These are phyloP conservation scores for Drosophila paranaensis DNA, from an alignment of 2,888 invertebrate genomes.

Conservation along the genomic window DNA sequence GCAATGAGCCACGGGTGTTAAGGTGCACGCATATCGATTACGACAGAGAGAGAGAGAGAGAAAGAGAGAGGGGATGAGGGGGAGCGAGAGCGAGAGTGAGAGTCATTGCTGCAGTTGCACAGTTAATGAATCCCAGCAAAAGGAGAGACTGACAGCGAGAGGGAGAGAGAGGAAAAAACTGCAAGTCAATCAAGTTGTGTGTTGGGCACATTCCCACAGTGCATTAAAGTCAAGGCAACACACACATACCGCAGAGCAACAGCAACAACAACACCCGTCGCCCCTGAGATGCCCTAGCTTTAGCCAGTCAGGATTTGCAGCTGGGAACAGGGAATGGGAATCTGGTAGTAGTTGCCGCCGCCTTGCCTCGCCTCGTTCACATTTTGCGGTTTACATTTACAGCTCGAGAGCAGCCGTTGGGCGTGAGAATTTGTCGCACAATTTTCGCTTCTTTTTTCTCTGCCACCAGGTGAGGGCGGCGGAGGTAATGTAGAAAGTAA, in stretches of 20 bases:
- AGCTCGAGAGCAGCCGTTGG: slow-evolving; percentile 26
- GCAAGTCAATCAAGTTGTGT: slow-evolving; percentile 72
- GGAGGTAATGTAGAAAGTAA: slow-evolving; percentile 32
- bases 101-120: slow-evolving; percentile 37
- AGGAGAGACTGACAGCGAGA: background rate
- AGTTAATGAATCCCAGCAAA: slow-evolving; percentile 64
- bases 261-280: background rate
- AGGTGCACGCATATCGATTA: slow-evolving; percentile 75
- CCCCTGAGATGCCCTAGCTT: slow-evolving; percentile 21
- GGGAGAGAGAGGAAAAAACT: slow-evolving; percentile 23
- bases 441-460: slow-evolving; percentile 5
- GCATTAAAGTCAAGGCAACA: slow-evolving; percentile 58
- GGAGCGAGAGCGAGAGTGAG: slow-evolving; percentile 18
- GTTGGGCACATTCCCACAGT: slow-evolving; percentile 74
- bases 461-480: slow-evolving; percentile 6
- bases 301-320: slow-evolving; percentile 45
- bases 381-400: slow-evolving; percentile 65
- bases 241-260: slow-evolving; percentile 5
- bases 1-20: slow-evolving; percentile 40
- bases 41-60: slow-evolving; percentile 19
- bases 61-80: slow-evolving; percentile 8
- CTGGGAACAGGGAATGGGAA: slow-evolving; percentile 39
- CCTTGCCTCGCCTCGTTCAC: slow-evolving; percentile 41
- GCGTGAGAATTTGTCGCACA: slow-evolving; percentile 61
- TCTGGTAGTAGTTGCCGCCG: background rate